Percentiles rank a stretch among this genome's conserved stretches.
phyloP scores from a whole-genome alignment of 2,888 invertebrate genomes.

The Brenthis ino region DNA sequence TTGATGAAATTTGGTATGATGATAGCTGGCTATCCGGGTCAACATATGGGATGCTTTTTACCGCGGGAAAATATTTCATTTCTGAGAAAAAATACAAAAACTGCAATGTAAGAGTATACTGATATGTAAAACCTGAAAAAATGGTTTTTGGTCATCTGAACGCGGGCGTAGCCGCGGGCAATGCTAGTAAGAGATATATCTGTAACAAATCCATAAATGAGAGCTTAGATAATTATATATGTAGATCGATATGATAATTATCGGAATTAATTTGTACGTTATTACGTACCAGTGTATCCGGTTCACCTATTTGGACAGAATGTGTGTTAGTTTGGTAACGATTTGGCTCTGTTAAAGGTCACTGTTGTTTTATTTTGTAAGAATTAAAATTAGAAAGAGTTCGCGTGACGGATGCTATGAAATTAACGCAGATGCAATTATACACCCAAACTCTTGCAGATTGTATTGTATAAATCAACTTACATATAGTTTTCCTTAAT shows the following conservation, averaged over 20 bases:
- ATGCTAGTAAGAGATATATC: background rate
- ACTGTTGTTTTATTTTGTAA: conserved; percentile 19
- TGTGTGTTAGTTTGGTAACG: background rate
- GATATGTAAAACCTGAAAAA: too few species aligned
- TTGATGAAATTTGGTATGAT: too few species aligned
- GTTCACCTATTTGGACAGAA: background rate
- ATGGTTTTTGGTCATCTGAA: too few species aligned
- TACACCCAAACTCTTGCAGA: conserved; percentile 30
- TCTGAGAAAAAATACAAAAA: too few species aligned
- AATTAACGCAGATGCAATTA: conserved; percentile 35
- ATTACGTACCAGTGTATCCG: background rate
- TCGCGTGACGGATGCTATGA: conserved; percentile 37
- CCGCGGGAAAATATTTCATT: too few species aligned
- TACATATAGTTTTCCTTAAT: conserved; percentile 22
- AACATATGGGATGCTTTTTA: too few species aligned
- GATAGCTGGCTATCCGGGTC: too few species aligned
- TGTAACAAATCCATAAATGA: conserved; percentile 3
- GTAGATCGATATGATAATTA: conserved; percentile 1
- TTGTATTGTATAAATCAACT: conserved; percentile 33
- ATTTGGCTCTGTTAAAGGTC: conserved; percentile 1
- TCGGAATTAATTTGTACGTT: conserved; percentile 2
- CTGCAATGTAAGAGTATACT: too few species aligned
- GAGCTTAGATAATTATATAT: conserved; percentile 4
- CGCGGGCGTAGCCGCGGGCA: too few species aligned
- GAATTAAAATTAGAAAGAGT: conserved; percentile 36